phyloP scores from a whole-genome alignment of 2,113 vertebrate species.

The Scomber scombrus region DNA sequence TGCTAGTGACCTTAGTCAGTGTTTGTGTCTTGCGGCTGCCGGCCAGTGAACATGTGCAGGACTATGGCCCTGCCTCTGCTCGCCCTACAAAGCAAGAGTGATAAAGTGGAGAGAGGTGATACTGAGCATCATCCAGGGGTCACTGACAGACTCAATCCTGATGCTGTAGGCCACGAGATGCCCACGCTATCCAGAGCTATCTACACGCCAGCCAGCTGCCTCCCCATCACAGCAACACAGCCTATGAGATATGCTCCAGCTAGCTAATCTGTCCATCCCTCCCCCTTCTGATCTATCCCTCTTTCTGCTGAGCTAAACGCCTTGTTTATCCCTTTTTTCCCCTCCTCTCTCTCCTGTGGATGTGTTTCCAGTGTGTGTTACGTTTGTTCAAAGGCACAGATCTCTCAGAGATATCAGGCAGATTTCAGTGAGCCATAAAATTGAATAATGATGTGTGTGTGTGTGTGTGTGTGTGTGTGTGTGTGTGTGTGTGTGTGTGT shows the following conservation, averaged over 20 bases:
- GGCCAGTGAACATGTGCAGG: constrained; percentile 49
- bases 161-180: constrained; percentile 47
- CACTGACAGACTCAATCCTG: constrained; percentile 45
- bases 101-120: constrained; percentile 31
- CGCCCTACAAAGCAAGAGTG: constrained; percentile 41
- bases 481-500: constrained; percentile 11
- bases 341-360: constrained; percentile 32
- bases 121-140: constrained; percentile 52
- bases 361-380: constrained; percentile 53
- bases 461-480: too few species aligned
- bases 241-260: constrained; percentile 53
- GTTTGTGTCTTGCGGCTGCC: constrained; percentile 55
- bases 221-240: constrained; percentile 54
- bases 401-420: constrained; percentile 57
- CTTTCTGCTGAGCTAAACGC: constrained; percentile 67
- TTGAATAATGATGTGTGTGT: constrained; percentile 64
- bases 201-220: constrained; percentile 58
- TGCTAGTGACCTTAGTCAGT: constrained; percentile 48
- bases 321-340: constrained; percentile 66
- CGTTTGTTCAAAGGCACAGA: constrained; percentile 55
- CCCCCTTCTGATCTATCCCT: constrained; percentile 35
- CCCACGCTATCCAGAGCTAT: constrained; percentile 56
- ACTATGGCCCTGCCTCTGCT: constrained; percentile 54
- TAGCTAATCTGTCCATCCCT: constrained; percentile 67
- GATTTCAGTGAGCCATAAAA: constrained; percentile 70